Conservation (phyloP, 1,140 invertebrate species). For the Rhysida immarginata region DNA sequence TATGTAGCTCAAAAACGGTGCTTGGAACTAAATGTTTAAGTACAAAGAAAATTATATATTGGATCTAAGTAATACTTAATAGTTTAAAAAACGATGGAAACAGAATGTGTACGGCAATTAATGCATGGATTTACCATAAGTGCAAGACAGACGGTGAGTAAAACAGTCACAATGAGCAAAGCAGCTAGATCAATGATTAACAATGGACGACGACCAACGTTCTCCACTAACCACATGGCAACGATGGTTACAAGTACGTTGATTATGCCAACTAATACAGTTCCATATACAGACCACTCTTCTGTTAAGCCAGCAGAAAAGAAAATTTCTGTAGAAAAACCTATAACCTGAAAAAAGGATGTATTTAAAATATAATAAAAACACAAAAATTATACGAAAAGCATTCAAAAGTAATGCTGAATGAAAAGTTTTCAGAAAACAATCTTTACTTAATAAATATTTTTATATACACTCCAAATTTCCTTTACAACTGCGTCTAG, state of each 20-base stretch:
- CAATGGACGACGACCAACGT: conserved; percentile 61
- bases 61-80: too few relatives aligned
- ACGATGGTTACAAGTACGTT: conserved; percentile 79
- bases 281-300: conserved; percentile 51
- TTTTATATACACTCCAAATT: too few relatives aligned
- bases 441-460: too few relatives aligned
- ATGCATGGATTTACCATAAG: too few relatives aligned
- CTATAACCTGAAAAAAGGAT: conserved; percentile 49
- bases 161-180: conserved; percentile 51
- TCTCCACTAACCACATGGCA: conserved; percentile 65
- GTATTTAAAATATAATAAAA: too few relatives aligned
- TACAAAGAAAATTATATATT: neutral
- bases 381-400: neutral
- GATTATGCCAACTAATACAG: conserved; percentile 67
- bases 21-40: conserved; percentile 27
- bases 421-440: conserved; percentile 63
- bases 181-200: conserved; percentile 55
- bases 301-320: conserved; percentile 44
- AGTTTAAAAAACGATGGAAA: too few relatives aligned
- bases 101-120: too few relatives aligned
- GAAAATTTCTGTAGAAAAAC: conserved; percentile 73
- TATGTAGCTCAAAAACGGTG: conserved; percentile 44
- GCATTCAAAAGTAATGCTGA: neutral
- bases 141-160: conserved; percentile 46
- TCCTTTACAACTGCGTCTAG: too few relatives aligned